These are phyloP conservation scores for Arrhamphus sclerolepis DNA, from an alignment of 2,797 vertebrate species.

Conservation along the genomic window DNA sequence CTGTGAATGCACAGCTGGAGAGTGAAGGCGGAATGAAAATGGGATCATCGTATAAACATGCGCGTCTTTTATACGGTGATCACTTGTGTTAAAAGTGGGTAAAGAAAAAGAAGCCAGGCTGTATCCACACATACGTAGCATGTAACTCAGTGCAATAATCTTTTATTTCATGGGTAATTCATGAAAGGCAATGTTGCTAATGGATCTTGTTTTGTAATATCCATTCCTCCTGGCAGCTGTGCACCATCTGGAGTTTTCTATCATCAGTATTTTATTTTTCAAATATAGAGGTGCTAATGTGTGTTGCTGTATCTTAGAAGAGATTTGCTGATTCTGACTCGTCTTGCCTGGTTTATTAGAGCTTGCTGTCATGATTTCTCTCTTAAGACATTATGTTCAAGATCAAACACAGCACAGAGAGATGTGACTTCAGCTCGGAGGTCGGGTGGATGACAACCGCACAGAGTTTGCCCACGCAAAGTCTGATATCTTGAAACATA, in stretches of 20 bases:
- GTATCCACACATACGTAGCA: too few relatives aligned
- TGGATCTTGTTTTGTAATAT: too few relatives aligned
- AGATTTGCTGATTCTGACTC: constrained; percentile 12
- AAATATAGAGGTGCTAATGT: background rate
- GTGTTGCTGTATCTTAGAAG: constrained; percentile 11
- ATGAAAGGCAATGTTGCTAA: too few relatives aligned
- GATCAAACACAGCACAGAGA: constrained; percentile 52
- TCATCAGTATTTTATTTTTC: constrained; percentile 5
- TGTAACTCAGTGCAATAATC: too few relatives aligned
- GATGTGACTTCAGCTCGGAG: constrained; percentile 54
- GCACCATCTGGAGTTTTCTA: background rate
- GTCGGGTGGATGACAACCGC: constrained; percentile 63
- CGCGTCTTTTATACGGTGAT: too few relatives aligned
- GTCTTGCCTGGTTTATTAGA: constrained; percentile 29
- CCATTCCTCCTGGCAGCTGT: background rate
- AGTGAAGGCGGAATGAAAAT: too few relatives aligned
- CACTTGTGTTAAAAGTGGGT: too few relatives aligned
- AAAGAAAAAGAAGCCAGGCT: too few relatives aligned
- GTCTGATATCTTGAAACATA: constrained; percentile 71
- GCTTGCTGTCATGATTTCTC: constrained; percentile 41
- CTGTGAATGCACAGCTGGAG: too few relatives aligned
- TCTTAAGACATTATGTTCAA: constrained; percentile 45
- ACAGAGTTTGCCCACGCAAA: constrained; percentile 65
- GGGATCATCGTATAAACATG: too few relatives aligned
- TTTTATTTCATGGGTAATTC: too few relatives aligned